Evolutionary conservation across 2,113 vertebrate species (phyloP).

Genomic region (Centrocercus urophasianus): DNA sequence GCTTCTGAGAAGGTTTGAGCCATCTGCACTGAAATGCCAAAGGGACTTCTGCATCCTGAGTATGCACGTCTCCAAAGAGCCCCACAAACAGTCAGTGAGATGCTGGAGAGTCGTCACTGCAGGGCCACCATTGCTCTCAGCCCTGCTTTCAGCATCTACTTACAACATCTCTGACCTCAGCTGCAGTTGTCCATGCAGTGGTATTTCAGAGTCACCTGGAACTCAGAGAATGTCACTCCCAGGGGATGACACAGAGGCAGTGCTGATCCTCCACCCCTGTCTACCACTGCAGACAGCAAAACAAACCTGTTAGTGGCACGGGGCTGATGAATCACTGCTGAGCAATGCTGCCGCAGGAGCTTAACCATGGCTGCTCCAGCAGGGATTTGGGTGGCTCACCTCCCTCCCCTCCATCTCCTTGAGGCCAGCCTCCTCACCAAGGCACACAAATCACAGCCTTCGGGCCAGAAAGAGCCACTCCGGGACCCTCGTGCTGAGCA

Average conservation of each 20-base stretch:
- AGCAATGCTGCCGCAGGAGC: background rate
- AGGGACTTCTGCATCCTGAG: background rate
- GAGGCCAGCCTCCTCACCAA: background rate
- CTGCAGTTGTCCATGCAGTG: accelerated
- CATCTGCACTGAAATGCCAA: background rate
- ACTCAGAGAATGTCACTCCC: background rate
- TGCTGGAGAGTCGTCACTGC: accelerated
- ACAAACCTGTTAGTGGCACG: background rate
- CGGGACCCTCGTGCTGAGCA: background rate
- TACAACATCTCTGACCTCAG: background rate
- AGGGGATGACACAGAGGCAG: background rate
- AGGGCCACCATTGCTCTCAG: background rate
- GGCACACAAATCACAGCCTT: accelerated
- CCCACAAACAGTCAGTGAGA: accelerated
- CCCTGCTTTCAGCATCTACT: background rate
- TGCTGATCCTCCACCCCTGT: background rate
- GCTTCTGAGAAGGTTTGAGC: background rate
- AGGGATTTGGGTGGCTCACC: background rate
- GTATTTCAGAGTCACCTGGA: background rate
- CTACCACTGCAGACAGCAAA: background rate
- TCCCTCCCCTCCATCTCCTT: background rate
- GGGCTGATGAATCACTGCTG: constrained; percentile 42
- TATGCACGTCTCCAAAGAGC: background rate
- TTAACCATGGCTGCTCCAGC: background rate
- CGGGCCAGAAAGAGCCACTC: background rate